phyloP scores from a whole-genome alignment of 2,113 vertebrate genomes.

The Saguinus midas region DNA sequence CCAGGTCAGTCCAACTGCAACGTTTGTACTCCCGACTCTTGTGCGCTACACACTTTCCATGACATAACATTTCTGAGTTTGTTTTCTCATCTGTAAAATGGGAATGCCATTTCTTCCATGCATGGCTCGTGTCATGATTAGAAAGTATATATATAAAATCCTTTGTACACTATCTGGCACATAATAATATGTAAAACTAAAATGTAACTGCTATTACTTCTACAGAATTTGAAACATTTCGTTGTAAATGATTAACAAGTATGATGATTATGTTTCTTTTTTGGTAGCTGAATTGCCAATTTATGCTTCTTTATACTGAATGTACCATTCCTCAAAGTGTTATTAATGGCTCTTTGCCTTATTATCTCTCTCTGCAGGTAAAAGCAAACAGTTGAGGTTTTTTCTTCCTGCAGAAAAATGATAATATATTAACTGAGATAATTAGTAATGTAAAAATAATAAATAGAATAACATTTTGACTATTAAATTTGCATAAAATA shows the following conservation, averaged over 20 bases:
- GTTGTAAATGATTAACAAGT: background rate
- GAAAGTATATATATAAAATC: background rate
- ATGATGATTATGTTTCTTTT: background rate
- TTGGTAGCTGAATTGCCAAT: background rate
- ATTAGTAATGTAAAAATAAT: background rate
- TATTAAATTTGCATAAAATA: background rate
- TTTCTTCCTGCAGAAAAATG: background rate
- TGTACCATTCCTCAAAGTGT: background rate
- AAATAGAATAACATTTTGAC: background rate
- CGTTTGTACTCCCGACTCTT: rapidly evolving
- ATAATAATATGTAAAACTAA: background rate
- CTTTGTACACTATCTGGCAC: background rate
- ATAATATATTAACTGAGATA: background rate
- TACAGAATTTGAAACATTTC: background rate
- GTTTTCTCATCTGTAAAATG: background rate
- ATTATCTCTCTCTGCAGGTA: background rate
- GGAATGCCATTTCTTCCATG: background rate
- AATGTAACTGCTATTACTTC: background rate
- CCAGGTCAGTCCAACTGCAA: background rate
- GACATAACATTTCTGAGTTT: background rate
- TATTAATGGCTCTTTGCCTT: background rate
- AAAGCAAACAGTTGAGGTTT: background rate
- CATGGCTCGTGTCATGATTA: background rate
- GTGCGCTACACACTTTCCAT: background rate
- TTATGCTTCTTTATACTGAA: background rate